Evolutionary conservation across 2,113 vertebrate genomes (phyloP), one percentile per base, ranked within the genome.

Genomic region (Butastur rufipennis): DNA sequence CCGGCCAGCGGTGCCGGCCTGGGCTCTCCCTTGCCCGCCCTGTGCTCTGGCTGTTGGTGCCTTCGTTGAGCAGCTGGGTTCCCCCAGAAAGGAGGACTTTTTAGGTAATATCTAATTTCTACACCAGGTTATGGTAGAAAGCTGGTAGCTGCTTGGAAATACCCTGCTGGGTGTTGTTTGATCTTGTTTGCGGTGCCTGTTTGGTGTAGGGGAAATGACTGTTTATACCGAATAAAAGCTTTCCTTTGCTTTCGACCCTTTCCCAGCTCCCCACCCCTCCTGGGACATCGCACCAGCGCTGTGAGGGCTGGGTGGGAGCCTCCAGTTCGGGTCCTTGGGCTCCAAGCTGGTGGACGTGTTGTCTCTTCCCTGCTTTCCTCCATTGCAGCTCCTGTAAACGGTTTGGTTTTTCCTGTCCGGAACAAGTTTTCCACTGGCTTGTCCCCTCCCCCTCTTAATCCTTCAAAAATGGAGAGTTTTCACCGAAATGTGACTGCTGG

Each of bases 391-490:
- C 87, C 81, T 77, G 48, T 58, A 47, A 97, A 43, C 27, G 6
- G 11, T 70, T 94, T 29, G 70, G 70, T 59, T 95, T 97, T 97
- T 97, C 94, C 96, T 97, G 86, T 83, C 96, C 45, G 18, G 96
- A 96, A 29, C 95, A 92, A 97, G 94, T 96, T 97, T 98, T 97
- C 88, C 88, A 27, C 93, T 81, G 93, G 38, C 56, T 88, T 15
- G 1, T 90, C 87, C 91, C 86, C 88, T 87, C 93, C 90, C 71
- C 86, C 89, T 95, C 91, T 94, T 96, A 95, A 96, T 97, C 91
- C 91, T 55, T 31, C 42, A 26, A 43, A 91, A 85, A 22, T 25
- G 9, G 48, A 31, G 93, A 88, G 38, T 75, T 97, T 92, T 50
- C 71, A 8, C 26, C 2, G 5, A 50, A 63, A 55, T 36, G 26